Conservation (phyloP, 2,888 invertebrate species). For the Sphaerophoria rueppellii region DNA sequence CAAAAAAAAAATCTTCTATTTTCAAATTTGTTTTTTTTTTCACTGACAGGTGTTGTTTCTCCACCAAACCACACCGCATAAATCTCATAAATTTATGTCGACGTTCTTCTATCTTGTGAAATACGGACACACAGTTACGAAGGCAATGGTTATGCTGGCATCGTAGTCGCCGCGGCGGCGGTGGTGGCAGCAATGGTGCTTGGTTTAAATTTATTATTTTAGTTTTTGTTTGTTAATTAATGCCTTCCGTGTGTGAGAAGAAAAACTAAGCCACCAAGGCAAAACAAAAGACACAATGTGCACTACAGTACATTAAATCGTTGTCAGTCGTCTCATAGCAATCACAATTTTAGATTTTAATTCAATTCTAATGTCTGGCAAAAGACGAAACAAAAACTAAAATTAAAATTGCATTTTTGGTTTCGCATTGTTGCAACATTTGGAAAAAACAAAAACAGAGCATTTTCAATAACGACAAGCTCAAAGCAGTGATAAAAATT, state of each 20-base stretch:
- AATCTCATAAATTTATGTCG: constrained; percentile 51
- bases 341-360: constrained; percentile 53
- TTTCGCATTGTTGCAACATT: constrained; percentile 66
- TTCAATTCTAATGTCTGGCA: constrained; percentile 45
- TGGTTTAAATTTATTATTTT: constrained; percentile 52
- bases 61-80: constrained; percentile 23
- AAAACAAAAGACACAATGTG: constrained; percentile 52
- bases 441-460: background rate
- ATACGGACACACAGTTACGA: constrained; percentile 5
- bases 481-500: too few relatives aligned
- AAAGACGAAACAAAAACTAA: constrained; percentile 17
- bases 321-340: constrained; percentile 26
- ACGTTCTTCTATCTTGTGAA: constrained; percentile 41
- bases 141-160: background rate
- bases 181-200: constrained; percentile 2
- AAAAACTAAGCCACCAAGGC: constrained; percentile 28
- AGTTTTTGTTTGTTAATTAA: constrained; percentile 62
- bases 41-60: constrained; percentile 57
- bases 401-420: constrained; percentile 64
- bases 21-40: constrained; percentile 30
- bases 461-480: too few relatives aligned
- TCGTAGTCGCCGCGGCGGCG: background rate
- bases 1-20: background rate
- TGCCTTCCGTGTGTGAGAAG: constrained; percentile 63
- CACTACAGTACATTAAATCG: constrained; percentile 18